phyloP scores from a whole-genome alignment of 2,888 invertebrate genomes.

The Rhagonycha fulva region DNA sequence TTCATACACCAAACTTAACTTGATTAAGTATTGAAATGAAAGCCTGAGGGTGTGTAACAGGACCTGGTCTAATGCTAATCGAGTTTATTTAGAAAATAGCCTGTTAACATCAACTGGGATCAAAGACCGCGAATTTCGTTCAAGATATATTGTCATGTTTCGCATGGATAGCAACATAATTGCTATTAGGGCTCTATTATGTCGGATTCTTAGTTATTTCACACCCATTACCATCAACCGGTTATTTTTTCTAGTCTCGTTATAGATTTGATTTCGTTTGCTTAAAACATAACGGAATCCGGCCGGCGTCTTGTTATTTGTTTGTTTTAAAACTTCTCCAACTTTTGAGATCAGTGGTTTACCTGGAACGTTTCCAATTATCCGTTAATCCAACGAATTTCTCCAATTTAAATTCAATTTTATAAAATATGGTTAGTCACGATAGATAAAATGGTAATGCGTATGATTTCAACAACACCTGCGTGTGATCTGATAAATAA shows the following conservation, averaged over 20 bases:
- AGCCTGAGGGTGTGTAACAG: conserved; percentile 47
- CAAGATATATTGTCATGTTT: conserved; percentile 28
- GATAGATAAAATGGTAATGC: background rate
- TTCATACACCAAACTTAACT: conserved; percentile 48
- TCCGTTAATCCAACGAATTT: background rate
- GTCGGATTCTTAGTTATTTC: conserved; percentile 25
- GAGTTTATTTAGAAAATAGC: conserved; percentile 52
- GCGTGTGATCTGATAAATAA: background rate
- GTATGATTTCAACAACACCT: background rate
- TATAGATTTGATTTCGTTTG: conserved; percentile 10
- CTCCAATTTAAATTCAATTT: background rate
- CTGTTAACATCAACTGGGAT: conserved; percentile 48
- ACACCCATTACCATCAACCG: conserved; percentile 19
- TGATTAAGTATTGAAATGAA: conserved; percentile 50
- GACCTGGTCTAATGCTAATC: conserved; percentile 50
- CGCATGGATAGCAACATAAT: conserved; percentile 39
- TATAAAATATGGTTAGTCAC: background rate
- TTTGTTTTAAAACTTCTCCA: background rate
- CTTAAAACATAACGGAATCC: background rate
- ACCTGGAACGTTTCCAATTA: background rate
- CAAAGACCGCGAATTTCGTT: conserved; percentile 40
- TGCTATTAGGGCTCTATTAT: conserved; percentile 36
- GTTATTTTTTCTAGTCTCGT: conserved; percentile 25
- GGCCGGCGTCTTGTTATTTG: background rate
- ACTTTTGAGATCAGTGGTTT: background rate